phyloP scores from a whole-genome alignment of 2,888 invertebrate species.

The Drosophila antonietae region DNA sequence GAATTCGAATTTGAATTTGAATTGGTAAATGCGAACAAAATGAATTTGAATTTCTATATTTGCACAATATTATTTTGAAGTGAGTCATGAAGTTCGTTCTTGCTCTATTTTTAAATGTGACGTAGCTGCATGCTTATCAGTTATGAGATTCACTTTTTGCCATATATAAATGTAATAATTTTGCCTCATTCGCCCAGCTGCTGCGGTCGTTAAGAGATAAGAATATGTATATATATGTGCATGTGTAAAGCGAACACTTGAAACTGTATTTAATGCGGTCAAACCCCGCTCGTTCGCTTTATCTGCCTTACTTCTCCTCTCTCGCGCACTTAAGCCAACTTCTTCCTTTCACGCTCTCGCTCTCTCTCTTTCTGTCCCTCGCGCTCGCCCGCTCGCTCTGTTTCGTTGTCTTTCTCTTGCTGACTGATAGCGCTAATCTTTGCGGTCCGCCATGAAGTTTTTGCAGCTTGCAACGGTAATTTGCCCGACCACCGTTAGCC shows the following conservation, averaged over 20 bases:
- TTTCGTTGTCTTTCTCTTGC: not conserved
- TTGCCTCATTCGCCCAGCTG: conserved; percentile 43
- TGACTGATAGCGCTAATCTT: conserved; percentile 62
- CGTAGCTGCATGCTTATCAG: conserved; percentile 15
- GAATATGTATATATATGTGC: not conserved
- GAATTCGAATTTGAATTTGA: conserved; percentile 32
- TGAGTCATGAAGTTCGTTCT: too few species aligned
- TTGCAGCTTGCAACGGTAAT: conserved; percentile 73
- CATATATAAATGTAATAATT: conserved; percentile 32
- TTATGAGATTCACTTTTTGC: not conserved
- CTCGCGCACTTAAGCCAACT: not conserved
- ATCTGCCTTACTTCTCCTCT: not conserved
- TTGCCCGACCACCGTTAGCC: conserved; percentile 51
- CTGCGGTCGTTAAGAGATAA: conserved; percentile 44
- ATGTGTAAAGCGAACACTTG: conserved; percentile 16
- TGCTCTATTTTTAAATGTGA: too few species aligned
- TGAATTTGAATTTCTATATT: too few species aligned
- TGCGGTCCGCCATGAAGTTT: conserved; percentile 44
- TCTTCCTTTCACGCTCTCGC: not conserved
- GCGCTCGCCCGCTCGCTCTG: not conserved
- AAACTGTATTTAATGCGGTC: conserved; percentile 45
- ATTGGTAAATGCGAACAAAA: not conserved
- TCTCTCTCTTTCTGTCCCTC: not conserved
- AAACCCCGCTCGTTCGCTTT: conserved; percentile 4
- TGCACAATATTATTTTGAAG: too few species aligned